Conservation (phyloP, 2,113 vertebrate genomes). For the Zosterops hypoxanthus region DNA sequence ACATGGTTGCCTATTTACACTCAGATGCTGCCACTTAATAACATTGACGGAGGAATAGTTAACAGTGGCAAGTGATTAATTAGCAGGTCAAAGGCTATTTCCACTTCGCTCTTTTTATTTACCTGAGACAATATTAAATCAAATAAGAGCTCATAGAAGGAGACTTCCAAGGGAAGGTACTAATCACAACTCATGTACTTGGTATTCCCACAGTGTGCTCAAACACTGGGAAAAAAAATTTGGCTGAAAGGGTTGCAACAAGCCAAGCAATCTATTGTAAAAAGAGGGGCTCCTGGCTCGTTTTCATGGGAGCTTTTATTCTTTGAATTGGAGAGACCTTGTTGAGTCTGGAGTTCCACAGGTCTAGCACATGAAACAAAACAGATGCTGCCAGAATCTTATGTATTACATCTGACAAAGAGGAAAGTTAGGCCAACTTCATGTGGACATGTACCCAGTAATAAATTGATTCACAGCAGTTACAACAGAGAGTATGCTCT, state of each 20-base stretch:
- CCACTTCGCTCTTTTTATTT: slow-evolving; percentile 11
- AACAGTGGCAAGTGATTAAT: slow-evolving; percentile 38
- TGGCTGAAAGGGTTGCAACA: not conserved
- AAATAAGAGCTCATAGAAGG: not conserved
- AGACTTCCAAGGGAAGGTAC: not conserved
- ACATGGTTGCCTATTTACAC: not conserved
- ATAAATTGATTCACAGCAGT: not conserved
- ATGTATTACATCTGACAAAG: not conserved
- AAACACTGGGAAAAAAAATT: not conserved
- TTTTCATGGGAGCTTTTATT: slow-evolving; percentile 25
- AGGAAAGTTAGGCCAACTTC: not conserved
- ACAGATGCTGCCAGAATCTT: not conserved
- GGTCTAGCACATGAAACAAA: not conserved
- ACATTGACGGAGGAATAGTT: not conserved
- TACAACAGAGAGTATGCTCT: not conserved
- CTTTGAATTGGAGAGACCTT: slow-evolving; percentile 26
- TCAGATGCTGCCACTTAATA: slow-evolving; percentile 2
- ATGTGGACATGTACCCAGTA: not conserved
- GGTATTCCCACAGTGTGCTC: not conserved
- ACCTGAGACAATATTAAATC: slow-evolving; percentile 38
- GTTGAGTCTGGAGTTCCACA: not conserved
- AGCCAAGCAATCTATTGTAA: not conserved
- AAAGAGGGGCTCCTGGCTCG: not conserved
- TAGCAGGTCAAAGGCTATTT: slow-evolving; percentile 31
- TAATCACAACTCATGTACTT: not conserved